Conservation (phyloP, 2,113 vertebrate genomes). For the Ranitomeya imitator region DNA sequence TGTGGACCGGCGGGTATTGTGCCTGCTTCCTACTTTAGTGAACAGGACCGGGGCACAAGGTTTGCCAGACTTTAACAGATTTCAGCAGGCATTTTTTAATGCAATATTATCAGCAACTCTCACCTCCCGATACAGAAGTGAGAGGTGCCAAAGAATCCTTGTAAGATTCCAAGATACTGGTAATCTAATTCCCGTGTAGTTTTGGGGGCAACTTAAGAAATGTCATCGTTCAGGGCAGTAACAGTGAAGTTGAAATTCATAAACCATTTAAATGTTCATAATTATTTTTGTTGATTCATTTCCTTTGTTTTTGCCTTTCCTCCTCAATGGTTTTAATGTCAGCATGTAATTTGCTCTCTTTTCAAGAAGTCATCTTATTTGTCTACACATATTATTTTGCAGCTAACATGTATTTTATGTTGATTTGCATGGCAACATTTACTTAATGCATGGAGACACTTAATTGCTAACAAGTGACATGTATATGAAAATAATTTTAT, state of each 20-base stretch:
- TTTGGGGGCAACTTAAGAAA: background rate
- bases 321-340: constrained; percentile 67
- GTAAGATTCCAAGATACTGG: background rate
- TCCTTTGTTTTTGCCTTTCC: constrained; percentile 61
- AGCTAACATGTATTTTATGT: constrained; percentile 69
- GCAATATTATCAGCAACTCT: too few relatives aligned
- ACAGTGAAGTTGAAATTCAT: constrained; percentile 27
- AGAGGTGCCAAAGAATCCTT: too few relatives aligned
- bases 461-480: constrained; percentile 75
- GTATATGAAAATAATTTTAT: constrained; percentile 63
- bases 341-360: constrained; percentile 78
- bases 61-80: too few relatives aligned
- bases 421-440: constrained; percentile 83
- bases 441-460: constrained; percentile 78
- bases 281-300: constrained; percentile 45
- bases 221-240: background rate
- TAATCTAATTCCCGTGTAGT: background rate
- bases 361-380: constrained; percentile 72
- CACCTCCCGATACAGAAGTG: too few relatives aligned
- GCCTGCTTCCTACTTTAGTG: too few relatives aligned
- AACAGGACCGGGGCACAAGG: too few relatives aligned
- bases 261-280: constrained; percentile 70
- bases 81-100: too few relatives aligned
- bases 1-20: too few relatives aligned
- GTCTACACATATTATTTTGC: constrained; percentile 46